Evolutionary conservation across 2,888 invertebrate genomes (phyloP).

Genomic region (Melinaea marsaeus): DNA sequence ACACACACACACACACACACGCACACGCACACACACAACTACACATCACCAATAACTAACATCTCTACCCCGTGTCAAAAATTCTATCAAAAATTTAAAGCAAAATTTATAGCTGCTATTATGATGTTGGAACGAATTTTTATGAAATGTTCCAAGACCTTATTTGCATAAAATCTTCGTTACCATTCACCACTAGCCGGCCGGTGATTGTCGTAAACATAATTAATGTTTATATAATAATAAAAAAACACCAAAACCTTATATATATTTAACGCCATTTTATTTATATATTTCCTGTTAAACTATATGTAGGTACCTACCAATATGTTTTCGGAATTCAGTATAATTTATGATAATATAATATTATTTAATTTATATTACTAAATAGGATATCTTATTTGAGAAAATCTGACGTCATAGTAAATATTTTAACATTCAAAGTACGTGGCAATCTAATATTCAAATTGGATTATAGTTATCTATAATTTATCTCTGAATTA

Average conservation of each 20-base stretch:
- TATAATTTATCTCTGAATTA: no score
- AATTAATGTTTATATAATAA: conserved; percentile 3
- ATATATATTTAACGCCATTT: neutral
- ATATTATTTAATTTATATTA: neutral
- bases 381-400: neutral
- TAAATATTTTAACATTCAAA: conserved; percentile 1
- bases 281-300: conserved; percentile 1
- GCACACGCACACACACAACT: conserved; percentile 36
- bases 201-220: conserved; percentile 2
- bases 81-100: conserved; percentile 5
- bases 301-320: neutral
- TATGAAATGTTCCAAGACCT: conserved; percentile 1
- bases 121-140: conserved; percentile 3
- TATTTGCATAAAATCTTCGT: conserved; percentile 3
- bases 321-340: neutral
- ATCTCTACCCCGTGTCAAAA: conserved; percentile 5
- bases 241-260: neutral
- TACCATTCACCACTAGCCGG: conserved; percentile 1
- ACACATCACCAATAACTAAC: conserved; percentile 31
- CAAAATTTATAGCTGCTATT: conserved; percentile 7
- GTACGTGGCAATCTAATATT: neutral
- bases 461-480: neutral
- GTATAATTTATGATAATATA: conserved; percentile 1
- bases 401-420: neutral
- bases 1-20: conserved; percentile 42